Percentiles rank a stretch among this genome's conserved stretches.
These are phyloP conservation scores for Scaptomyza polygonia DNA, from an alignment of 2,888 invertebrate genomes.

Conservation along the genomic window DNA sequence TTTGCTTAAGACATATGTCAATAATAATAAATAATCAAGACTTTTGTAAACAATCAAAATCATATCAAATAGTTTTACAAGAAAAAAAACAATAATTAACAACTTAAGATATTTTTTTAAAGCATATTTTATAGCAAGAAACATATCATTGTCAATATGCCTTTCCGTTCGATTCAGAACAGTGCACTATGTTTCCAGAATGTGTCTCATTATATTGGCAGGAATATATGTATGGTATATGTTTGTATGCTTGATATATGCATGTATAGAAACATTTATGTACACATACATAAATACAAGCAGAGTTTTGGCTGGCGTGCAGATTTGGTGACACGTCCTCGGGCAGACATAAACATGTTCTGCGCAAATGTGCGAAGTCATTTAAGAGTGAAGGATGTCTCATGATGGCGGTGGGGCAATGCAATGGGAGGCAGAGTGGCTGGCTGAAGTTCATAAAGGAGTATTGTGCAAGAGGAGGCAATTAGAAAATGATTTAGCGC, in stretches of 20 bases:
- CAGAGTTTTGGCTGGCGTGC: conserved; percentile 29
- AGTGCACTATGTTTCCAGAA: conserved; percentile 6
- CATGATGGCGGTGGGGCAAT: conserved; percentile 4
- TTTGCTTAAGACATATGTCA: neutral
- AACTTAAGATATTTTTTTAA: too few relatives aligned
- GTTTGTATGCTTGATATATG: neutral
- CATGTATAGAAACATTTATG: neutral
- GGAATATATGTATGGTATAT: neutral
- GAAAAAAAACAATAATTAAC: too few relatives aligned
- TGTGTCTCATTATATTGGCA: conserved; percentile 39
- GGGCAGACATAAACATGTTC: conserved; percentile 52
- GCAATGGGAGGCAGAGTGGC: neutral
- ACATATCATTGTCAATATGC: neutral
- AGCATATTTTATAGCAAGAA: neutral
- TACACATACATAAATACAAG: neutral
- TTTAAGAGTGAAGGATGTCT: conserved; percentile 39
- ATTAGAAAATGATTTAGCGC: conserved; percentile 73
- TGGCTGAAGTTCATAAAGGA: neutral
- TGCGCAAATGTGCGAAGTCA: conserved; percentile 59
- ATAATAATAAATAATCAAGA: too few relatives aligned
- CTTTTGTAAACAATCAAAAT: too few relatives aligned
- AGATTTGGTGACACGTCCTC: conserved; percentile 53
- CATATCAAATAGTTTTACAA: too few relatives aligned
- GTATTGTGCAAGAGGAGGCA: conserved; percentile 43
- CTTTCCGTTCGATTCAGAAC: neutral